Percentiles rank a stretch among this genome's conserved stretches.
These are phyloP conservation scores for Torymus aiolomorphi DNA, from an alignment of 2,888 invertebrate genomes.

Conservation along the genomic window DNA sequence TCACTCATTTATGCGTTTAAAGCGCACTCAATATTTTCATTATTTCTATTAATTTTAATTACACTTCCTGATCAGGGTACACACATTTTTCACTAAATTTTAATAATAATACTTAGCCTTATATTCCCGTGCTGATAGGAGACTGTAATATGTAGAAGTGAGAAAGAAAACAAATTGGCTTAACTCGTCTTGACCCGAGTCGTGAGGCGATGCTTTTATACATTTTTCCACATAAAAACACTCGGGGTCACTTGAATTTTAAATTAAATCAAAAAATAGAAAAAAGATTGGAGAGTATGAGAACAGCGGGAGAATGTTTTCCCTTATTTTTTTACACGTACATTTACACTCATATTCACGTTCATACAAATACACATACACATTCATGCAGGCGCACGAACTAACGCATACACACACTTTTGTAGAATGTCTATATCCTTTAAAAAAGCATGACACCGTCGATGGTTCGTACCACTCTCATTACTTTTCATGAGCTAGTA, in stretches of 20 bases:
- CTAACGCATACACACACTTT: slow-evolving; percentile 3
- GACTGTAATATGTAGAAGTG: slow-evolving; percentile 38
- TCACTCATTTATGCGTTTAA: too few species aligned
- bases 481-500: slow-evolving; percentile 52
- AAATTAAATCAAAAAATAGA: slow-evolving; percentile 49
- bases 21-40: too few species aligned
- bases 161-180: slow-evolving; percentile 34
- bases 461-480: slow-evolving; percentile 30
- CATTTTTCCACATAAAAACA: slow-evolving; percentile 44
- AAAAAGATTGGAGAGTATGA: neutral
- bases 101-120: slow-evolving; percentile 42
- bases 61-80: slow-evolving; percentile 45
- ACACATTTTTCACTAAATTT: slow-evolving; percentile 37
- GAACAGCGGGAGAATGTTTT: slow-evolving; percentile 27
- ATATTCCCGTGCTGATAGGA: slow-evolving; percentile 32
- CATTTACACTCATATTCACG: slow-evolving; percentile 20
- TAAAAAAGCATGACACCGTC: slow-evolving; percentile 42
- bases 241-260: slow-evolving; percentile 46
- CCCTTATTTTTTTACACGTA: slow-evolving; percentile 44
- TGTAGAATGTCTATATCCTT: slow-evolving; percentile 27
- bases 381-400: slow-evolving; percentile 5
- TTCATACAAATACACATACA: slow-evolving; percentile 26
- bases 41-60: slow-evolving; percentile 35
- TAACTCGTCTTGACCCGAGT: slow-evolving; percentile 51
- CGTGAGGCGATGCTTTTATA: slow-evolving; percentile 53